These are phyloP conservation scores for Barypeithes pellucidus DNA, from an alignment of 2,888 invertebrate species.

Conservation along the genomic window DNA sequence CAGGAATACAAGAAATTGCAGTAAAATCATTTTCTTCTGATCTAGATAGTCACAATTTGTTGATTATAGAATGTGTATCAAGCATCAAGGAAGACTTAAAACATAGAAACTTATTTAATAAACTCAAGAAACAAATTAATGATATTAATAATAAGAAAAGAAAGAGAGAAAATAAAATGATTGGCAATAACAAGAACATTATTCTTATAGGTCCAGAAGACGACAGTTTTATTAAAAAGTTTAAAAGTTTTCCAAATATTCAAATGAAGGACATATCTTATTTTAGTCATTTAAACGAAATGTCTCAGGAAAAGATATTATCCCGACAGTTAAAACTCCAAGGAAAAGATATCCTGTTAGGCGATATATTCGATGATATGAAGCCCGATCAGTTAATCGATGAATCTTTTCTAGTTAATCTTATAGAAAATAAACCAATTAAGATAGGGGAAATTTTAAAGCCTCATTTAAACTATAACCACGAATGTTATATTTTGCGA, in stretches of 20 bases:
- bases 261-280: background rate
- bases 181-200: background rate
- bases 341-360: slow-evolving; percentile 12
- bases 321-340: slow-evolving; percentile 16
- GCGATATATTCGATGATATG: background rate
- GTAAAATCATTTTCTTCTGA: slow-evolving; percentile 33
- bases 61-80: background rate
- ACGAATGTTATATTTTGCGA: no score
- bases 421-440: background rate
- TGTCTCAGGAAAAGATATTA: slow-evolving; percentile 27
- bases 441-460: background rate
- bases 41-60: slow-evolving; percentile 15
- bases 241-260: no score
- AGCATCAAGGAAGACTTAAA: background rate
- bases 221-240: no score
- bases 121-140: background rate
- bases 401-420: background rate
- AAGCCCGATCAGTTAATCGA: background rate
- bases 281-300: slow-evolving; percentile 12
- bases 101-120: background rate
- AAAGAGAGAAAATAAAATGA: no score
- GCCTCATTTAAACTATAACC: no score
- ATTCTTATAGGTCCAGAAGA: slow-evolving; percentile 7
- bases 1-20: no score
- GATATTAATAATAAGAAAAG: no score